phyloP scores from a whole-genome alignment of 2,113 vertebrate species.

The Nycticorax nycticorax region DNA sequence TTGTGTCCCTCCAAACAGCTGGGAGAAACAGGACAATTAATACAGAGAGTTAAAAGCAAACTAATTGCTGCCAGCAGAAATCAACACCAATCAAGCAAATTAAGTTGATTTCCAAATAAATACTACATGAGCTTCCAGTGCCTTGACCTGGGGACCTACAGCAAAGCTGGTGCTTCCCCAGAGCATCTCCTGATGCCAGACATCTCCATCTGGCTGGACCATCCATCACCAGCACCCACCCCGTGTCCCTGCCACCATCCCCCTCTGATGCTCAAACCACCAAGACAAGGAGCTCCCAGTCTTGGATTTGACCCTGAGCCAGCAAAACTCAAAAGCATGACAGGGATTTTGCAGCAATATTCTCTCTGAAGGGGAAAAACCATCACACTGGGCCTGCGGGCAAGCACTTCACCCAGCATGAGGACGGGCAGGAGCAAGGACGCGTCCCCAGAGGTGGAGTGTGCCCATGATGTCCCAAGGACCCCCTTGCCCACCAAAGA shows the following conservation, averaged over 20 bases:
- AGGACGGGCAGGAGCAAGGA: not conserved
- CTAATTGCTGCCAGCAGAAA: conserved; percentile 9
- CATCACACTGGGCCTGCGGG: rapidly evolving
- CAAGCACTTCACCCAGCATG: rapidly evolving
- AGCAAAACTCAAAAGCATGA: rapidly evolving
- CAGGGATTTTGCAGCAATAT: rapidly evolving
- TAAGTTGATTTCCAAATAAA: not conserved
- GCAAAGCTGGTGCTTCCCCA: not conserved
- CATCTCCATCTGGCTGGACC: not conserved
- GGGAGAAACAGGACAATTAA: not conserved
- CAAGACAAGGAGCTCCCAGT: not conserved
- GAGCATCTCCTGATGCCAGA: not conserved
- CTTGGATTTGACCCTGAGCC: not conserved
- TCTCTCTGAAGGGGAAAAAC: not conserved
- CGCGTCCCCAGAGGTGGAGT: rapidly evolving
- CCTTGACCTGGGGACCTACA: not conserved
- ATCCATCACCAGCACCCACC: rapidly evolving
- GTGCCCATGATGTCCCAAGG: rapidly evolving
- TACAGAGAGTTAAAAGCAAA: not conserved
- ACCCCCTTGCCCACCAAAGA: not conserved
- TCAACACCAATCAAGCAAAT: not conserved
- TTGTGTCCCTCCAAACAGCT: not conserved
- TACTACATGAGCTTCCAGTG: not conserved
- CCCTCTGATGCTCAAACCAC: not conserved
- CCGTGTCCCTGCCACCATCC: rapidly evolving